Base-by-base conservation (phyloP, 2,113 vertebrate species). In the Falco punctatus region DNA sequence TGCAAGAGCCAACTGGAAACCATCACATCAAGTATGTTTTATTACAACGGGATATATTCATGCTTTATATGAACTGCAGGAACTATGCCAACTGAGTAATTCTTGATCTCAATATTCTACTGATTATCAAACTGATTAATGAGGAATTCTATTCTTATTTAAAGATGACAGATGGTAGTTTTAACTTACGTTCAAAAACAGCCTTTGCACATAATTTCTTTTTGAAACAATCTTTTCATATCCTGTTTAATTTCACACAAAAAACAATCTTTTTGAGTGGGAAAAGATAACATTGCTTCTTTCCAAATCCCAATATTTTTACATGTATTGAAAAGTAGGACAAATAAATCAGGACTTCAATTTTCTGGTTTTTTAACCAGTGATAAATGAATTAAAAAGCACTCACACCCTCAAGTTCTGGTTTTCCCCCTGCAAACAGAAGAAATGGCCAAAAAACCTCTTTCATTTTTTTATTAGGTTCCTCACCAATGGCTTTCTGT, bases 1-100 rank as follows among this genome's bases (percentile, higher is more conserved):
- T 92, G 92, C 93, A 95, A 86, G 83, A 97, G 91, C 95, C 96
- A 95, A 97, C 92, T 95, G 95, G 90, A 96, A 96, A 95, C 73
- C 94, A 93, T 96, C 90, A 80, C 51, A 71, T 96, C 84, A 70
- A 91, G 90, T 81, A 89, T 94, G 92, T 91, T 97, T 97, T 95
- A 96, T 85, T 88, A 96, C 93, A 87, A 59, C 40, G 90, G 81
- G 86, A 79, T 88, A 94, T 57, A 90, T 26, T 92, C 58, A 92
- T 90, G 75, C 74, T 96, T 96, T 97, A 96, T 86, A 77, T 55
- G 61, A 96, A 88, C 32, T 82, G 90, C 2, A 95, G 91, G 59
- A 98, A 86, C 33, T 65, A 73, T 4, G 67, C 59, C 81, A 96
- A 91, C 24, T 7, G 65, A 97, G 90, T 86, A 92, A 91, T 90